These are phyloP conservation scores for Plestiodon gilberti DNA, from an alignment of 2,113 vertebrate species.

Conservation along the genomic window DNA sequence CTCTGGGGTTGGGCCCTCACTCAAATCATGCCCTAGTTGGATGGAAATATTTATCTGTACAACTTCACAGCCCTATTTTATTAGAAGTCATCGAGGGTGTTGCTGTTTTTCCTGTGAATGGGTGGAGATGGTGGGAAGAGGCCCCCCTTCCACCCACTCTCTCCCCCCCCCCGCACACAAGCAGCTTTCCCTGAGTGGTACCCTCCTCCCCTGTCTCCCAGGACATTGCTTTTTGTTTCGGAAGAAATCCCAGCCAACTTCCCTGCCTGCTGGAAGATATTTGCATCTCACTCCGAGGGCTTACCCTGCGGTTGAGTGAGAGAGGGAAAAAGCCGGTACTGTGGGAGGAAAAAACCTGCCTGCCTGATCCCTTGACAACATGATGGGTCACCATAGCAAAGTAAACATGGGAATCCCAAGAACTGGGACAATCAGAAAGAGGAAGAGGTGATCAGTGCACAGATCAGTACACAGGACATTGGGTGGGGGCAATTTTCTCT, in stretches of 20 bases:
- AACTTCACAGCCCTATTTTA: background rate
- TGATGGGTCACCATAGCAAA: background rate
- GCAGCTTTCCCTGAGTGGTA: background rate
- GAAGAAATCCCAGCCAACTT: background rate
- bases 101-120: background rate
- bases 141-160: background rate
- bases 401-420: background rate
- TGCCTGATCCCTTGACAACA: background rate
- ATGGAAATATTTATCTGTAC: background rate
- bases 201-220: background rate
- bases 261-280: background rate
- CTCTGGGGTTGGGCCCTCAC: no score
- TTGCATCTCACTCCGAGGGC: background rate
- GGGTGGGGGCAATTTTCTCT: background rate
- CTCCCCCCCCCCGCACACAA: background rate
- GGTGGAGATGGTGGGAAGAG: background rate
- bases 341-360: background rate
- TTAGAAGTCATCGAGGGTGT: background rate
- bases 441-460: background rate
- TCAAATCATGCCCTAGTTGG: background rate
- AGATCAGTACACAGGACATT: no score
- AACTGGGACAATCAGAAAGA: fast-evolving
- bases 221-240: background rate
- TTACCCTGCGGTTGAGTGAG: background rate
- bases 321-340: background rate